Base-by-base conservation (phyloP, 2,113 vertebrate genomes). In the Psittacula cyanocephala region DNA sequence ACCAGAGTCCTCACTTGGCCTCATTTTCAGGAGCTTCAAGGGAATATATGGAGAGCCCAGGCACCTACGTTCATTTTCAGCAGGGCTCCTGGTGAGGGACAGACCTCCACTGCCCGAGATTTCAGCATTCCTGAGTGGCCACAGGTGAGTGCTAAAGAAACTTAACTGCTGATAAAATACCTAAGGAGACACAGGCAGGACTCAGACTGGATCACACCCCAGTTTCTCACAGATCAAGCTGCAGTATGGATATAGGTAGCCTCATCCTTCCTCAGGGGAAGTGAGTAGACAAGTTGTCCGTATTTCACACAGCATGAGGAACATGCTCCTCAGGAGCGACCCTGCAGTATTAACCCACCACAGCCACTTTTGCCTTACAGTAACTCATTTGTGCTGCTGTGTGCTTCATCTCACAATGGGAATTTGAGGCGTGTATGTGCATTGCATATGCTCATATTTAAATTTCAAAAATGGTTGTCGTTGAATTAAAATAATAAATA, bases 231-330 rank as follows among this genome's bases (percentile, higher is more conserved):
- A 62, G 39, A 52, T 57, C 9, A 80, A 39, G 59, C 25, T 35
- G 18, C 50, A 79, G 33, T 9, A 19, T 3, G 35, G 50, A 33
- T 7, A 18, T 11, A 53, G 15, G 72, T 29, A 23, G 69, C 33
- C 37, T 84, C 57, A 39, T 11, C 29, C 31, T 50, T 85, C 52
- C 49, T 33, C 1, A 1, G 9, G 33, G 24, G 12, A 53, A 53
- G 35, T 37, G n/a, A 89, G 64, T 1, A 87, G 70, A 31, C 35
- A 76, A 69, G 13, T 37, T 55, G 23, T 68, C 39, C 12, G 4
- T 18, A 29, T 39, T 60, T 65, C 62, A 76, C 4, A 3, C 0
- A 0, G 33, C n/a, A n/a, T 9, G 68, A 75, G 39, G 43, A 87
- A 79, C 4, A 3, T 49, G 17, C 28, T 89, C 28, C 43, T 78